Evolutionary conservation across 2,113 vertebrate species (phyloP), one percentile per base, ranked within the genome.

Genomic region (Scopus umbretta): DNA sequence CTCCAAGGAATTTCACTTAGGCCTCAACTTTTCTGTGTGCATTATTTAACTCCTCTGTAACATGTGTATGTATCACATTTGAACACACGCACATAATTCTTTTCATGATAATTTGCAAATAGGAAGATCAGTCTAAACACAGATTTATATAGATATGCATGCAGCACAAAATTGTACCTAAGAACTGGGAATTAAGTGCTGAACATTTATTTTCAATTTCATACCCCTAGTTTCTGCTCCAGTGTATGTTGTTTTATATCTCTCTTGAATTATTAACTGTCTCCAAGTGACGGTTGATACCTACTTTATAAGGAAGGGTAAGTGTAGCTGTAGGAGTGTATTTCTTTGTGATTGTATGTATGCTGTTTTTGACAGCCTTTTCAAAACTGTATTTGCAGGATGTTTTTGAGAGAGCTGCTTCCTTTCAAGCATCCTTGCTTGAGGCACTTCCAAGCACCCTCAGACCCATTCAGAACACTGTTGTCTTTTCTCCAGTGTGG

Each of bases 1-100:
- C 90, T 52, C 43, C 23, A 86, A 72, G 27, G 30, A 61, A 43
- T 52, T 68, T 65, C 34, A 29, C 29, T 40, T 58, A 53, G n/a
- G 4, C 9, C 12, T 82, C 36, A 56, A 13, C 6, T 40, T 70
- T n/a, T 86, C 30, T 62, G 7, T 29, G 9, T 27, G 29, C 16
- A 15, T n/a, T 71, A 11, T 79, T 84, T 92, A 61, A 63, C 22
- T 50, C 7, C n/a, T 8, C 15, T 52, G 36, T 80, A 55, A 30
- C 0, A 0, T 6, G 1, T 58, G 16, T 15, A 4, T 62, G 6
- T 16, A 36, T 20, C 20, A 8, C 9, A 55, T 81, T 45, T 81
- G 56, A 82, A 47, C 7, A 50, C 13, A 49, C 4, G 7, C 12
- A 34, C 17, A 26, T 3, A 2, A 4, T 49, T 68, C 38, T 70